Percentiles rank a stretch among this genome's conserved stretches.
Conservation (phyloP, 2,888 invertebrate species). For the Podotricha telesiphe region DNA sequence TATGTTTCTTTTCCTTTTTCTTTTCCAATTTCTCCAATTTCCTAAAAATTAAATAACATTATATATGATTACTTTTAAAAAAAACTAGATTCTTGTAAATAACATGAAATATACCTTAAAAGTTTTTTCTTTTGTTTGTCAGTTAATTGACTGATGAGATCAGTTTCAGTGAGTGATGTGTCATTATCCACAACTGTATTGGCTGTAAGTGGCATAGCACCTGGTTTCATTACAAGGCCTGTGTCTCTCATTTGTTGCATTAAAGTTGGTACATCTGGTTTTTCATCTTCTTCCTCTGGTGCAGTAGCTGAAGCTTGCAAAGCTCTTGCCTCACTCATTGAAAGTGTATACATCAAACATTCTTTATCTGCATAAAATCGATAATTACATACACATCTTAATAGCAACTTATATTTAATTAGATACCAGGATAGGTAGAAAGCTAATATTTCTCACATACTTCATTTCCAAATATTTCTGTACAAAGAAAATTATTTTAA, state of each 20-base stretch:
- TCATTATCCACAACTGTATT: conserved; percentile 85
- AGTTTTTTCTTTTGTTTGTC: conserved; percentile 95
- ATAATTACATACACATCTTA: no score
- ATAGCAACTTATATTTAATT: no score
- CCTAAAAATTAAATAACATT: conserved; percentile 62
- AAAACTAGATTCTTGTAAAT: not conserved
- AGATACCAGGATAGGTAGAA: no score
- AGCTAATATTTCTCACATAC: no score
- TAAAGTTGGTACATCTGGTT: conserved; percentile 85
- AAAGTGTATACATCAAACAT: conserved; percentile 95
- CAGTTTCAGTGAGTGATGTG: conserved; percentile 86
- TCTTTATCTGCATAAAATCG: conserved; percentile 90
- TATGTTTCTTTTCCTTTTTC: conserved; percentile 74
- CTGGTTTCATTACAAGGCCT: conserved; percentile 94
- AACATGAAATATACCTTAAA: conserved; percentile 85
- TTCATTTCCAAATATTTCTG: no score
- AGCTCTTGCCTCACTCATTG: conserved; percentile 91
- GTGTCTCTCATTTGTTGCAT: conserved; percentile 96
- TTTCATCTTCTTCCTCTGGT: conserved; percentile 87
- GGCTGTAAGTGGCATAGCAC: conserved; percentile 84
- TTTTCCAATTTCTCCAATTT: conserved; percentile 88
- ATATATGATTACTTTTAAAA: not conserved
- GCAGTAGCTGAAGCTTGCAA: conserved; percentile 86
- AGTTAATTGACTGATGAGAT: conserved; percentile 92
- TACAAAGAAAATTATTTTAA: no score